Conservation (phyloP, 2,888 invertebrate genomes). For the Mythimna pallens region DNA sequence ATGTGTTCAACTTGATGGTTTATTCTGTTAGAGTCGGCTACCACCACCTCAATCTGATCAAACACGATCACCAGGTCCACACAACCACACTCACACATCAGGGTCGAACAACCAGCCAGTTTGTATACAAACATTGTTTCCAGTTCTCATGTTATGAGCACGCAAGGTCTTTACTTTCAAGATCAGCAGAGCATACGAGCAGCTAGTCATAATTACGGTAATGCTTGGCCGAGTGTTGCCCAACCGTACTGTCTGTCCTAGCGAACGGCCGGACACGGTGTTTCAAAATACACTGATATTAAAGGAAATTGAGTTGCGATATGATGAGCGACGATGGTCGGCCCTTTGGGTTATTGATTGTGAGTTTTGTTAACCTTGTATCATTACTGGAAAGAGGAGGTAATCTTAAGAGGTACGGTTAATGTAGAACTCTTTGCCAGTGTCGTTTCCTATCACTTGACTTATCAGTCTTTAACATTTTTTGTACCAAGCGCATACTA, state of each 20-base stretch:
- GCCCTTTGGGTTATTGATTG: constrained; percentile 31
- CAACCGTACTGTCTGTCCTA: constrained; percentile 72
- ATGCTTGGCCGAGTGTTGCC: constrained; percentile 80
- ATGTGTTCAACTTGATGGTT: too few species aligned
- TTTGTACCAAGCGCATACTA: too few species aligned
- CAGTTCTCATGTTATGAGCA: constrained; percentile 81
- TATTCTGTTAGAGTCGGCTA: too few species aligned
- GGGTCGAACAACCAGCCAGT: constrained; percentile 66
- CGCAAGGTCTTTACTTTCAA: constrained; percentile 90
- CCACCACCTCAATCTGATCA: neutral
- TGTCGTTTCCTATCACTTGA: neutral
- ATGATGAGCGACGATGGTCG: constrained; percentile 40
- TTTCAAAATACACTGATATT: constrained; percentile 75
- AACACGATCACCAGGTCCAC: constrained; percentile 21
- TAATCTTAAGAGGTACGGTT: neutral
- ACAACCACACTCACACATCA: constrained; percentile 29
- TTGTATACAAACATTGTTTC: constrained; percentile 84
- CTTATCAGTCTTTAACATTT: neutral
- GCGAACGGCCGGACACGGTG: constrained; percentile 73
- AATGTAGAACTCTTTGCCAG: neutral
- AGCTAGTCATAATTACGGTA: constrained; percentile 87
- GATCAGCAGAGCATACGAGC: constrained; percentile 88
- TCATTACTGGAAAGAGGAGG: neutral
- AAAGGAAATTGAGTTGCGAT: constrained; percentile 73
- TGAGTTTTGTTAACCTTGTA: neutral